Evolutionary conservation across 2,888 invertebrate species (phyloP).

Genomic region (Helleia helle): DNA sequence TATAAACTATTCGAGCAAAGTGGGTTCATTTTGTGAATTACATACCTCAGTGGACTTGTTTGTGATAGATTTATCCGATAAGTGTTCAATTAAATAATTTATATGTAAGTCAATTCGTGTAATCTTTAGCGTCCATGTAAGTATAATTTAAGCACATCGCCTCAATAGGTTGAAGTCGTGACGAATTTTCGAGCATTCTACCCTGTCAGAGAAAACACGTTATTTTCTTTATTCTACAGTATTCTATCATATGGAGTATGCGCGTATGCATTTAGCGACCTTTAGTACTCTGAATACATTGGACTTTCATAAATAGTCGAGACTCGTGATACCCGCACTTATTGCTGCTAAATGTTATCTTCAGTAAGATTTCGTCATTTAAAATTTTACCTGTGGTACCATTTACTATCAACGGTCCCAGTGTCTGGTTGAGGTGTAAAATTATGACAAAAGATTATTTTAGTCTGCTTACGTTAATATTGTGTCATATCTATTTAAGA

Average conservation of each 20-base stretch:
- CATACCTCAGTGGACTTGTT: slow-evolving; percentile 62
- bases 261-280: background rate
- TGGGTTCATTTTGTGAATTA: slow-evolving; percentile 55
- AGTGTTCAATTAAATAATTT: slow-evolving; percentile 67
- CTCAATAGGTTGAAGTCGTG: slow-evolving; percentile 21
- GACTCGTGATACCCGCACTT: too few relatives aligned
- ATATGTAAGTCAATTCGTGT: slow-evolving; percentile 60
- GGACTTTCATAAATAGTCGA: too few relatives aligned
- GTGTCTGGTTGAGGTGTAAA: too few relatives aligned
- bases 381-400: too few relatives aligned
- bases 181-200: slow-evolving; percentile 2
- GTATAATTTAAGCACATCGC: slow-evolving; percentile 20
- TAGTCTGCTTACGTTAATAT: too few relatives aligned
- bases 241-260: background rate
- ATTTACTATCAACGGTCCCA: too few relatives aligned
- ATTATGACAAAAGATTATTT: too few relatives aligned
- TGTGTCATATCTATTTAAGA: too few relatives aligned
- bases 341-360: too few relatives aligned
- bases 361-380: too few relatives aligned
- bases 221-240: background rate
- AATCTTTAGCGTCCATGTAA: slow-evolving; percentile 56
- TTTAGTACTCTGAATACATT: too few relatives aligned
- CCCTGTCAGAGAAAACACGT: background rate
- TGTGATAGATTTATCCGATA: slow-evolving; percentile 72
- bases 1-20: slow-evolving; percentile 34